Conservation (phyloP, 2,797 vertebrate genomes). For the Myioborus melanocephalus region DNA sequence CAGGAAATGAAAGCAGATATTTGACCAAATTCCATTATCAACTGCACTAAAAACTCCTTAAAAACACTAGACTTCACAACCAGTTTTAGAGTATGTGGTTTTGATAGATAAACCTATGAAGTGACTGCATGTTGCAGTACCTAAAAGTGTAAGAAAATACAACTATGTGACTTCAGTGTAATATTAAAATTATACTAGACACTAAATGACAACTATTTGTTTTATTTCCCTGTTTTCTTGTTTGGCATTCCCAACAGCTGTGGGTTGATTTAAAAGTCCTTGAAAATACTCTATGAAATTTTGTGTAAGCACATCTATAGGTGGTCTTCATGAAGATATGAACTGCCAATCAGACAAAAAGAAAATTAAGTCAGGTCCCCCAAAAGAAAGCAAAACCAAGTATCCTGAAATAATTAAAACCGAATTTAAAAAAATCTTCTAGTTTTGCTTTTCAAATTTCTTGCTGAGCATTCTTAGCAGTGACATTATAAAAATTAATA, state of each 20-base stretch:
- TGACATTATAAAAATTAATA: background rate
- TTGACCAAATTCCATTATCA: background rate
- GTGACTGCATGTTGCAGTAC: background rate
- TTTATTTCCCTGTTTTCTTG: background rate
- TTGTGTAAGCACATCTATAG: background rate
- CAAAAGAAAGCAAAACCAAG: background rate
- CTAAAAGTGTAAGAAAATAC: background rate
- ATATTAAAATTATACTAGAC: background rate
- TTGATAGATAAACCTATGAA: background rate
- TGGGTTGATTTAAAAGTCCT: background rate
- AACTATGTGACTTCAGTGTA: background rate
- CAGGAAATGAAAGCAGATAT: conserved; percentile 1
- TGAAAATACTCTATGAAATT: background rate
- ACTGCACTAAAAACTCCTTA: background rate
- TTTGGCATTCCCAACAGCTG: background rate
- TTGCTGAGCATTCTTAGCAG: background rate
- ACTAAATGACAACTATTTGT: background rate
- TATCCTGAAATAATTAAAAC: background rate
- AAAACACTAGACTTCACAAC: background rate
- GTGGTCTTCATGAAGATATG: background rate
- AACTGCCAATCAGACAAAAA: background rate
- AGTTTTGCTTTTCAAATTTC: background rate
- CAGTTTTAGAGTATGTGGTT: background rate
- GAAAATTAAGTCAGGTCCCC: background rate
- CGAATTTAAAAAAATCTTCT: background rate